Conservation (phyloP, 2,797 vertebrate species). For the Anguilla marmorata region DNA sequence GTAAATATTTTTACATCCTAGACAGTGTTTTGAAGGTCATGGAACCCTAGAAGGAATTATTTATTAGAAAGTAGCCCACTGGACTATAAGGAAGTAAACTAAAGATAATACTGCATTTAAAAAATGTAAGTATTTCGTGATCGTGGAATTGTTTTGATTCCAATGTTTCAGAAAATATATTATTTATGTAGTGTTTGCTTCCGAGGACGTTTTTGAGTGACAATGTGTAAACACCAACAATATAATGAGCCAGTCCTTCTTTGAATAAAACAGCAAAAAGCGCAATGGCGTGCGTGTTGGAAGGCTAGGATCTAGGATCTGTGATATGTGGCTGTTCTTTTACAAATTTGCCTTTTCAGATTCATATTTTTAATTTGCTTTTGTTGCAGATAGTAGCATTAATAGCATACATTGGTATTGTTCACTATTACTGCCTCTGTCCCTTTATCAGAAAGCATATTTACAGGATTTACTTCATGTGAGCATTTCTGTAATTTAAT, state of each 20-base stretch:
- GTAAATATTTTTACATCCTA: neutral
- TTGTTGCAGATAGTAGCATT: neutral
- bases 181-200: neutral
- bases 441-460: neutral
- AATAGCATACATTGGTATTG: neutral
- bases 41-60: neutral
- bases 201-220: neutral
- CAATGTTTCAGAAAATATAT: neutral
- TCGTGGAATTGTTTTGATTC: neutral
- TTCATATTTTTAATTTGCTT: neutral
- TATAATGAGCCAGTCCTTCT: neutral
- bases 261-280: neutral
- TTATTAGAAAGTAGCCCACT: neutral
- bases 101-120: constrained; percentile 10
- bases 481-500: neutral
- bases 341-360: neutral
- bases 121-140: neutral
- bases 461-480: neutral
- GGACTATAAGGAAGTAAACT: neutral
- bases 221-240: neutral
- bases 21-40: constrained; percentile 17
- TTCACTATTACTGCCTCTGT: neutral
- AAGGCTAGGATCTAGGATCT: neutral
- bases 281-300: neutral
- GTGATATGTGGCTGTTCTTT: neutral